A percentile compares a stretch with the other conserved stretches of the same genome.
Conservation (phyloP, 2,888 invertebrate species). For the Villa cingulata region DNA sequence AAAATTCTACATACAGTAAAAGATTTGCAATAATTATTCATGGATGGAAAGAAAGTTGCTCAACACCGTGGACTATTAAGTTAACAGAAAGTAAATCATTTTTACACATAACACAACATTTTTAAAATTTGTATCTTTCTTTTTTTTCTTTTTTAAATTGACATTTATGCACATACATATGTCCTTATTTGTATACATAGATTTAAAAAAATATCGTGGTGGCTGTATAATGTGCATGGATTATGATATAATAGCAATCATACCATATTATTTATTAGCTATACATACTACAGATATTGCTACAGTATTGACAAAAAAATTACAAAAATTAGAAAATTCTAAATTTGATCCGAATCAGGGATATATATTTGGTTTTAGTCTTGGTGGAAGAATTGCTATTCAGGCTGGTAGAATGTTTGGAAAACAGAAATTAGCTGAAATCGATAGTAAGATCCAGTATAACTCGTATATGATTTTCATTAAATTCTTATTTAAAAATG, state of each 20-base stretch:
- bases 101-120: not conserved
- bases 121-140: not conserved
- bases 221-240: constrained; percentile 21
- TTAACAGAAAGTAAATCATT: constrained; percentile 15
- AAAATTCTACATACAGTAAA: constrained; percentile 5
- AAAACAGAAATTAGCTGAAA: constrained; percentile 15
- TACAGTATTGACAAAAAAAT: constrained; percentile 13
- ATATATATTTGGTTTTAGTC: constrained; percentile 20
- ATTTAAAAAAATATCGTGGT: constrained; percentile 15
- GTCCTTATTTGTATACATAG: constrained; percentile 5
- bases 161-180: not conserved
- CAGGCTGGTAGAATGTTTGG: constrained; percentile 17
- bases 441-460: constrained; percentile 15
- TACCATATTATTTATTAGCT: constrained; percentile 16
- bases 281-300: constrained; percentile 14
- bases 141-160: not conserved
- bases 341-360: constrained; percentile 16
- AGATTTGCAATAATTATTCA: constrained; percentile 19
- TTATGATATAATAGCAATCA: constrained; percentile 15
- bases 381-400: constrained; percentile 19
- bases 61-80: constrained; percentile 15
- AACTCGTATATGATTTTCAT: too few species aligned
- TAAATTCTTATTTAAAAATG: too few species aligned
- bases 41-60: constrained; percentile 20
- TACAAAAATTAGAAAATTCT: constrained; percentile 13